phyloP scores from a whole-genome alignment of 2,888 invertebrate species.

The Hyalella azteca region DNA sequence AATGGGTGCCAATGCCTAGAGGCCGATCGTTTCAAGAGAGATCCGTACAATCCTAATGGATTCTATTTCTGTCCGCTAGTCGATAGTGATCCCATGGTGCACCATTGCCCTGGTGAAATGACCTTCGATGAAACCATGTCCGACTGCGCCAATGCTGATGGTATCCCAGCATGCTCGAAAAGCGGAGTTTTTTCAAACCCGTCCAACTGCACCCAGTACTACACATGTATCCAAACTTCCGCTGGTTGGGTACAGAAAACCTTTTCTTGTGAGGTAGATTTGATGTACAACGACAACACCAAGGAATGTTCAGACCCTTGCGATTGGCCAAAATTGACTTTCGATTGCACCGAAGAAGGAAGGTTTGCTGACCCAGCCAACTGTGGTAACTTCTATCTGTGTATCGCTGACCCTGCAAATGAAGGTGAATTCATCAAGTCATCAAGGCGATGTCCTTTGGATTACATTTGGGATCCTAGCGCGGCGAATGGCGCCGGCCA shows the following conservation, averaged over 20 bases:
- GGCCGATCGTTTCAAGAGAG: conserved; percentile 42
- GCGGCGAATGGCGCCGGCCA: conserved; percentile 38
- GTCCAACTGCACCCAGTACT: conserved; percentile 44
- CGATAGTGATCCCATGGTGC: conserved; percentile 41
- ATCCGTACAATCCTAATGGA: conserved; percentile 32
- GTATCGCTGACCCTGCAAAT: conserved; percentile 74
- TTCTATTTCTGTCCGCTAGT: conserved; percentile 46
- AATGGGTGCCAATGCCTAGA: conserved; percentile 38
- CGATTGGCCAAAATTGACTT: conserved; percentile 40
- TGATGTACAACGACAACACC: conserved; percentile 49
- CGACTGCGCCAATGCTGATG: conserved; percentile 42
- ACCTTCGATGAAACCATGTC: conserved; percentile 33
- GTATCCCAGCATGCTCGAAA: conserved; percentile 42
- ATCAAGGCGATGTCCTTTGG: conserved; percentile 42
- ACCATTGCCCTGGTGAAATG: conserved; percentile 47
- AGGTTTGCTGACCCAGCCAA: conserved; percentile 80
- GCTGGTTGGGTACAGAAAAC: conserved; percentile 50
- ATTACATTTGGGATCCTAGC: conserved; percentile 42
- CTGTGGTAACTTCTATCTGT: conserved; percentile 86
- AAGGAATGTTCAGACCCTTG: conserved; percentile 49
- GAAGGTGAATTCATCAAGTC: conserved; percentile 62
- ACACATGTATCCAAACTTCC: conserved; percentile 45
- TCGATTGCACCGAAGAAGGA: conserved; percentile 64
- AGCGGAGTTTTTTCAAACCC: conserved; percentile 46
- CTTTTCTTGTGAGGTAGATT: conserved; percentile 29